Conservation (phyloP, 2,797 vertebrate species). For the Phrynocephalus forsythii region DNA sequence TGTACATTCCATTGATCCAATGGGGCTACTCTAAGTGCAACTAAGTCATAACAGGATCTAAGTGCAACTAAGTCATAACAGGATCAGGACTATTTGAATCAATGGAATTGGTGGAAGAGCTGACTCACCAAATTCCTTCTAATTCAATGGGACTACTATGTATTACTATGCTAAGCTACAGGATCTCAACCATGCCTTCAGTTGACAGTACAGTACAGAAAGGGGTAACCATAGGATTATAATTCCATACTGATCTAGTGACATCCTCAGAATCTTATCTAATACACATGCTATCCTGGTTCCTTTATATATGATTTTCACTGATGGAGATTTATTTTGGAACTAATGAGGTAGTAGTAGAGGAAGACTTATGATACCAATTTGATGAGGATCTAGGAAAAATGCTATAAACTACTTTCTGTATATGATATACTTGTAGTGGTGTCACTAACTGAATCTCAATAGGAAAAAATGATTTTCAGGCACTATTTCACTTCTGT, state of each 20-base stretch:
- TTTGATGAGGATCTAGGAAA: constrained; percentile 36
- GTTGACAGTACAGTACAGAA: neutral
- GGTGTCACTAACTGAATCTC: constrained; percentile 24
- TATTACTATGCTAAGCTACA: neutral
- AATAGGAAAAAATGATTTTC: constrained; percentile 31
- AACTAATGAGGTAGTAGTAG: constrained; percentile 9
- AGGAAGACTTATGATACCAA: constrained; percentile 29
- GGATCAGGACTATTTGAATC: no score
- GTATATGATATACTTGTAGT: constrained; percentile 17
- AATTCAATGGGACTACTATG: no score
- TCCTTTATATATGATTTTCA: neutral
- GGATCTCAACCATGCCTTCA: neutral
- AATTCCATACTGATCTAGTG: neutral
- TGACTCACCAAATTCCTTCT: no score
- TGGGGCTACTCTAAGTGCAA: no score
- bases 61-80: no score
- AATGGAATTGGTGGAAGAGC: no score
- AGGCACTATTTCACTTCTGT: constrained; percentile 26
- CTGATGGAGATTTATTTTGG: constrained; percentile 18
- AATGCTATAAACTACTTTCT: constrained; percentile 8
- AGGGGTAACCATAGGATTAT: neutral
- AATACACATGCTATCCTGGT: neutral
- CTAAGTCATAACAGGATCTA: no score
- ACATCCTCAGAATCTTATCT: neutral
- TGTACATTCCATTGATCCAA: no score